Percentiles rank a stretch among this genome's conserved stretches.
These are phyloP conservation scores for Marcusenius ussheri DNA, from an alignment of 2,113 vertebrate genomes.

Conservation along the genomic window DNA sequence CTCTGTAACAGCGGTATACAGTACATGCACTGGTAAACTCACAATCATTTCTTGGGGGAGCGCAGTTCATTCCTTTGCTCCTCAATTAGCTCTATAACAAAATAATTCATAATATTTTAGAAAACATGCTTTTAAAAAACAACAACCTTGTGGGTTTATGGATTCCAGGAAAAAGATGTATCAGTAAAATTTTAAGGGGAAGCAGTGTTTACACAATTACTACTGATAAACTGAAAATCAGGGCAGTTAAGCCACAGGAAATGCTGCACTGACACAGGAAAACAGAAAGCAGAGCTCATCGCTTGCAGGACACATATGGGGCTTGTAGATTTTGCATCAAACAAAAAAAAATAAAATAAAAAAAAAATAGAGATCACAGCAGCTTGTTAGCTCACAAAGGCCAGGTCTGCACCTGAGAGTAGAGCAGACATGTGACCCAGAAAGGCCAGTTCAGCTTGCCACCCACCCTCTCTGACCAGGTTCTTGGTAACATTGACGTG, in stretches of 20 bases:
- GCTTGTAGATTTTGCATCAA: not conserved
- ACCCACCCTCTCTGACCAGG: constrained; percentile 10
- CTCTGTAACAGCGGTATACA: constrained; percentile 11
- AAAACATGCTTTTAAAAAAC: not conserved
- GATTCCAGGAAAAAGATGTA: not conserved
- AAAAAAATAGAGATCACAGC: not conserved
- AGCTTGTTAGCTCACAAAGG: not conserved
- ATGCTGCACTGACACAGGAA: not conserved
- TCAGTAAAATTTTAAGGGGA: not conserved
- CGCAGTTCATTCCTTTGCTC: not conserved
- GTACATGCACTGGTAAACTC: not conserved
- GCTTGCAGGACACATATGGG: not conserved
- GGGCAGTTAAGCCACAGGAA: not conserved
- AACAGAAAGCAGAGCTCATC: not conserved
- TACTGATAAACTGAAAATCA: not conserved
- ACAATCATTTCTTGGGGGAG: not conserved
- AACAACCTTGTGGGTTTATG: not conserved
- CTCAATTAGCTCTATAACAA: not conserved
- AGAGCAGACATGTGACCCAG: not conserved
- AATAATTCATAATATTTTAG: not conserved
- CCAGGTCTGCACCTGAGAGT: not conserved
- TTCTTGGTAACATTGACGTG: constrained; percentile 23
- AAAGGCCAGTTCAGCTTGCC: not conserved
- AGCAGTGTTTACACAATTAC: not conserved
- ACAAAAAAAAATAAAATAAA: too few relatives aligned